phyloP scores from a whole-genome alignment of 2,797 vertebrate genomes.

The Picus viridis region DNA sequence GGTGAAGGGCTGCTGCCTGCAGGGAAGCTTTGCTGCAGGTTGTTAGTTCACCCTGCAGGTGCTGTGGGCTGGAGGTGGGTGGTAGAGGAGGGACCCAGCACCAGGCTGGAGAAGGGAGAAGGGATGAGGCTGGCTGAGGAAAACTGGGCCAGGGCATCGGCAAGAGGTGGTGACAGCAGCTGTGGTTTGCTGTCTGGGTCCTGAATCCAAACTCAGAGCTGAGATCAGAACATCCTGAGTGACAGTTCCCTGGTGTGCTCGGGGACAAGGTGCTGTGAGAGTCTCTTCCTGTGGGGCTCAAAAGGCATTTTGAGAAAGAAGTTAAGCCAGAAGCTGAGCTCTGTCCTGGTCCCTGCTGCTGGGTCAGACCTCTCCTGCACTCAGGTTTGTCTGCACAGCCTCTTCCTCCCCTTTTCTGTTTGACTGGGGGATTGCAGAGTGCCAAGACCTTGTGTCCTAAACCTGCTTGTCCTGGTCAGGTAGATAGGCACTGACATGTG shows the following conservation, averaged over 20 bases:
- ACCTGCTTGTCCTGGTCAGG: not conserved
- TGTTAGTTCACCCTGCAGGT: not conserved
- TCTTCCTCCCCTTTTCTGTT: not conserved
- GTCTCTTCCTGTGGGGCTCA: not conserved
- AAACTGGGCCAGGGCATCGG: fast-evolving
- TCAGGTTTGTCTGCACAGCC: not conserved
- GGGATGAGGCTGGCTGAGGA: not conserved
- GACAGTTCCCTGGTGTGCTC: not conserved
- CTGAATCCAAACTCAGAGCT: not conserved
- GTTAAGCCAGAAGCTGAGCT: not conserved
- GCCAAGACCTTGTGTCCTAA: fast-evolving
- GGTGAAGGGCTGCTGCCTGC: not conserved
- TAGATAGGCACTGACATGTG: fast-evolving
- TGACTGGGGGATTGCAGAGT: not conserved
- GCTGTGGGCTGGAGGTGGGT: not conserved
- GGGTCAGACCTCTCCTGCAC: not conserved
- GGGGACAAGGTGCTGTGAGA: fast-evolving
- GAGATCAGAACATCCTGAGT: not conserved
- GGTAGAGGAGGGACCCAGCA: not conserved
- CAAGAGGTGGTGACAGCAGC: not conserved
- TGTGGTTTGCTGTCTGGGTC: not conserved
- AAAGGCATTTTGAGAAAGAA: not conserved
- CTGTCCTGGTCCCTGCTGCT: not conserved
- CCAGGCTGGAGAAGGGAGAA: not conserved
- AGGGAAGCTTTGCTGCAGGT: not conserved